phyloP scores from a whole-genome alignment of 2,113 vertebrate genomes.

The Chloebia gouldiae region DNA sequence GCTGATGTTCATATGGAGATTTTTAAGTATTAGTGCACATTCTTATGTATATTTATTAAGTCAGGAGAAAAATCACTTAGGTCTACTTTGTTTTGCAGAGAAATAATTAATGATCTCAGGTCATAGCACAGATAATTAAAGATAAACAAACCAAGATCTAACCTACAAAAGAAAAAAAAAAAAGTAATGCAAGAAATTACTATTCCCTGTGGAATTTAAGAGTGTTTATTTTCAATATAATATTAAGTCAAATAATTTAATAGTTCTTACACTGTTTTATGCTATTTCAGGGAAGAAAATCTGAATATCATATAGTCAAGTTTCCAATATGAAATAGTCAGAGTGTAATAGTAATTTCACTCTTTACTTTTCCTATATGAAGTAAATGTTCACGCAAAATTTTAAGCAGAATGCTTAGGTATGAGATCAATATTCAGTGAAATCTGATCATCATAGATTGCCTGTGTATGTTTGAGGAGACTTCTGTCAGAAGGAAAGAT shows the following conservation, averaged over 20 bases:
- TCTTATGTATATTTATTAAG: not conserved
- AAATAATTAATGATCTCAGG: slow-evolving; percentile 19
- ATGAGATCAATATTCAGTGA: not conserved
- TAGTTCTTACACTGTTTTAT: not conserved
- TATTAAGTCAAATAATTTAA: not conserved
- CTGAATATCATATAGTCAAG: not conserved
- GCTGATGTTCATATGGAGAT: not conserved
- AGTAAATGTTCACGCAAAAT: not conserved
- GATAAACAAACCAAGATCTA: not conserved
- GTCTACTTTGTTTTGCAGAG: not conserved
- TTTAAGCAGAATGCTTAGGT: not conserved
- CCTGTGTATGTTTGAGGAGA: not conserved
- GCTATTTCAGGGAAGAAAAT: not conserved
- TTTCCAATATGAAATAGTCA: not conserved
- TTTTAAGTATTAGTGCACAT: not conserved
- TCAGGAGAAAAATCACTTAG: not conserved
- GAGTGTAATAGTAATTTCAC: not conserved
- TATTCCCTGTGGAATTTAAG: not conserved
- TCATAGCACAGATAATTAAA: slow-evolving; percentile 13
- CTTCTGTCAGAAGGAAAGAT: not conserved
- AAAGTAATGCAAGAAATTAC: not conserved
- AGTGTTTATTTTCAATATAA: not conserved
- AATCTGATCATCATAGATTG: not conserved
- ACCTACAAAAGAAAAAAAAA: not conserved
- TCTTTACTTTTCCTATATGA: not conserved